These are phyloP conservation scores for Abrostola triplasia DNA, from an alignment of 2,888 invertebrate species.

Conservation along the genomic window DNA sequence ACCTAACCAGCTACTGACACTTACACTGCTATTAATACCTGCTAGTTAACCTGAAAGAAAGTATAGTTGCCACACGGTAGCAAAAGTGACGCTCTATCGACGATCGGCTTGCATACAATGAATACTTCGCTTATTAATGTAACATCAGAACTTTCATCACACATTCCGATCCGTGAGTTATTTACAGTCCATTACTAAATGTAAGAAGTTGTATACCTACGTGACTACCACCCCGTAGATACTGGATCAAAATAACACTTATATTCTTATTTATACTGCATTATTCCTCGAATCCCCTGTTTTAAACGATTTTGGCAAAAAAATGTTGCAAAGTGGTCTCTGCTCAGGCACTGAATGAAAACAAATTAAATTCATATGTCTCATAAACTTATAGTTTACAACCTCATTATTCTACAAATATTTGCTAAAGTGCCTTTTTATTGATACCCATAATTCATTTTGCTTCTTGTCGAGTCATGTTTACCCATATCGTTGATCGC, in stretches of 20 bases:
- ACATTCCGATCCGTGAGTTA: not conserved
- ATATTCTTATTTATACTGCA: too few relatives aligned
- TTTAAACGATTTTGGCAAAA: too few relatives aligned
- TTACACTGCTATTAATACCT: too few relatives aligned
- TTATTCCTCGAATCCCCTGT: not conserved
- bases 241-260: not conserved
- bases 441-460: conserved; percentile 1
- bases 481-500: not conserved
- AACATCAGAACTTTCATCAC: not conserved
- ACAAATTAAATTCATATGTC: conserved; percentile 10
- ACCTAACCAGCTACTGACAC: too few relatives aligned
- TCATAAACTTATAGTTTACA: conserved; percentile 14
- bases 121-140: not conserved
- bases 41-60: too few relatives aligned
- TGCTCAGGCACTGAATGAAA: not conserved
- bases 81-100: too few relatives aligned
- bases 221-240: not conserved
- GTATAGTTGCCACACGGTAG: too few relatives aligned
- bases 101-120: not conserved
- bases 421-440: conserved; percentile 8
- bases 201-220: not conserved
- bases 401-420: not conserved
- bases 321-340: not conserved
- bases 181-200: not conserved
- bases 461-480: not conserved